Evolutionary conservation across 2,797 vertebrate species (phyloP), one percentile per base, ranked within the genome.

Genomic region (Pempheris klunzingeri): DNA sequence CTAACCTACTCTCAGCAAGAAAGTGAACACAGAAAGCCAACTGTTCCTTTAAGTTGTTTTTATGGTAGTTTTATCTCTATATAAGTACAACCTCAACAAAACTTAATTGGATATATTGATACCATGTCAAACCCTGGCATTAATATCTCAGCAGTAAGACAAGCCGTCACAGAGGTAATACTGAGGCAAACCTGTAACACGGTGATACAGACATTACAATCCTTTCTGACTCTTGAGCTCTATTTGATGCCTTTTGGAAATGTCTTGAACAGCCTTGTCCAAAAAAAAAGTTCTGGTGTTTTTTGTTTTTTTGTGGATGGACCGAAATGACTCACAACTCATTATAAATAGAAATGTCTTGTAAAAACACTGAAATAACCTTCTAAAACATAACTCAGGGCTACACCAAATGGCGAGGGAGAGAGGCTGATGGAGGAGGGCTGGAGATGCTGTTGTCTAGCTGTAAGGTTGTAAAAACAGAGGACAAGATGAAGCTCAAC

Each of bases 381-480:
- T 22, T 69, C 54, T 55, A 63, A 79, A 85, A 77, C 57, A 73
- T 80, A 71, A 81, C 80, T 87, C 47, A 50, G 63, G 80, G 70
- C 74, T 49, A 20, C 58, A 32, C 53, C 77, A 78, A 85, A 87
- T 83, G 77, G 58, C 5, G n/a, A 80, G 74, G 80, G 77, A 71
- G 55, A 71, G 18, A 6, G 13, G n/a, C 7, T 44, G 64, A 59
- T 34, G 36, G 58, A 24, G 38, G 60, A 71, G 61, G 50, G 53
- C 64, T 38, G 49, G 49, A 74, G 76, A 47, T 64, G 74, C 71
- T 77, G 71, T 81, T 85, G 70, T 68, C 41, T 72, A 1, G 60
- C 74, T 88, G 54, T 54, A 44, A 84, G 80, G 85, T 80, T 26
- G 61, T 36, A 63, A 77, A 82, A 88, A 68, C 59, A 75, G 46